Percentiles rank a stretch among this genome's conserved stretches.
Evolutionary conservation across 2,888 invertebrate genomes (phyloP).

Genomic region (Callimorpha dominula): DNA sequence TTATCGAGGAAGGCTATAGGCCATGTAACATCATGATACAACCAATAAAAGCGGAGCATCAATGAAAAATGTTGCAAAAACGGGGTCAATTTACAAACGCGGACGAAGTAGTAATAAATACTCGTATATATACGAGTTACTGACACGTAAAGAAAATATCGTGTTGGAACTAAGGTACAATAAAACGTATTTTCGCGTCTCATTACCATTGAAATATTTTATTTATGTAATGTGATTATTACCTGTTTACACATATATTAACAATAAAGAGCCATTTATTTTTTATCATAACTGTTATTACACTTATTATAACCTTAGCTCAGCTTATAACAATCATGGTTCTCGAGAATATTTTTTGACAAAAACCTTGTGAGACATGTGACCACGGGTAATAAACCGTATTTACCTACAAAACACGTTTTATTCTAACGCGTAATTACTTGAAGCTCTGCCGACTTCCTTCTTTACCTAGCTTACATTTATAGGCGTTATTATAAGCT

Average conservation of each 20-base stretch:
- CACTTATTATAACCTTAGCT: not conserved
- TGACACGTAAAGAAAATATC: not conserved
- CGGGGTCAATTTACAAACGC: no score
- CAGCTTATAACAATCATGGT: no score
- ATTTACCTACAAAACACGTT: not conserved
- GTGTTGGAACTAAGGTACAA: not conserved
- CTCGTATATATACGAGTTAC: not conserved
- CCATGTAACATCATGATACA: no score
- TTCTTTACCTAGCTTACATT: not conserved
- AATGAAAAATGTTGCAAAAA: no score
- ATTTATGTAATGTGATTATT: not conserved
- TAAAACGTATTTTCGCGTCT: not conserved
- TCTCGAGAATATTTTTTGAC: not conserved
- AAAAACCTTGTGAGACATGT: not conserved
- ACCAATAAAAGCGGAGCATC: no score
- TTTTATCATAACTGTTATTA: constrained; percentile 8
- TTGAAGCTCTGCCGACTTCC: not conserved
- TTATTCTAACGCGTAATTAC: not conserved
- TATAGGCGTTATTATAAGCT: no score
- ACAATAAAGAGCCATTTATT: not conserved
- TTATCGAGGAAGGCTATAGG: no score
- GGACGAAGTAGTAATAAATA: no score
- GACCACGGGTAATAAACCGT: no score
- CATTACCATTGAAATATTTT: not conserved
- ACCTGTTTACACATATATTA: not conserved